Evolutionary conservation across 2,797 vertebrate species (phyloP).

Genomic region (Monodelphis domestica): DNA sequence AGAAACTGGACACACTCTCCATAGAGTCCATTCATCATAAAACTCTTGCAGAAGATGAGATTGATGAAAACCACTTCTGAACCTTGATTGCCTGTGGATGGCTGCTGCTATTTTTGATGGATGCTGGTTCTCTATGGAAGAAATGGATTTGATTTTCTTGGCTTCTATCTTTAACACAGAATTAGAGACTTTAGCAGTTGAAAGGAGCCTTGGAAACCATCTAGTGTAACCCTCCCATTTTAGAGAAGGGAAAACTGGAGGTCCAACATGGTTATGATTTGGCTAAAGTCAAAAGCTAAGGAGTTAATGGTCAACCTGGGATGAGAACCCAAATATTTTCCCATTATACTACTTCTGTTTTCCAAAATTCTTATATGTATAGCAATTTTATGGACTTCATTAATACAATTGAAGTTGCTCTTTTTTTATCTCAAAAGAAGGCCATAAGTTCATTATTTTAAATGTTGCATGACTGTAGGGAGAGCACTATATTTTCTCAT

Average conservation of each 20-base stretch:
- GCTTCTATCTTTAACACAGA: not conserved
- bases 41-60: conserved; percentile 50
- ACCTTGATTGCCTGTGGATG: not conserved
- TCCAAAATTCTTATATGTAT: conserved; percentile 22
- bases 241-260: not conserved
- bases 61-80: not conserved
- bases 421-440: conserved; percentile 42
- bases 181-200: not conserved
- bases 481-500: not conserved
- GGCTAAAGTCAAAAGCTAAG: not conserved
- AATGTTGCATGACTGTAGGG: not conserved
- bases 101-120: not conserved
- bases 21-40: conserved; percentile 52
- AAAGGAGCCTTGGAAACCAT: not conserved
- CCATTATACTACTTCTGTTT: conserved; percentile 1
- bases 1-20: not conserved
- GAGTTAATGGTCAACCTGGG: not conserved
- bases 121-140: not conserved
- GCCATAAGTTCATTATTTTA: not conserved
- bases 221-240: not conserved
- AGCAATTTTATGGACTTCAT: not conserved
- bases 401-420: not conserved
- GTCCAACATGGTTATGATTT: not conserved
- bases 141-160: conserved; percentile 15
- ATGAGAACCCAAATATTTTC: conserved; percentile 15